Conservation (phyloP, 2,888 invertebrate species). For the Leucophora obtusa region DNA sequence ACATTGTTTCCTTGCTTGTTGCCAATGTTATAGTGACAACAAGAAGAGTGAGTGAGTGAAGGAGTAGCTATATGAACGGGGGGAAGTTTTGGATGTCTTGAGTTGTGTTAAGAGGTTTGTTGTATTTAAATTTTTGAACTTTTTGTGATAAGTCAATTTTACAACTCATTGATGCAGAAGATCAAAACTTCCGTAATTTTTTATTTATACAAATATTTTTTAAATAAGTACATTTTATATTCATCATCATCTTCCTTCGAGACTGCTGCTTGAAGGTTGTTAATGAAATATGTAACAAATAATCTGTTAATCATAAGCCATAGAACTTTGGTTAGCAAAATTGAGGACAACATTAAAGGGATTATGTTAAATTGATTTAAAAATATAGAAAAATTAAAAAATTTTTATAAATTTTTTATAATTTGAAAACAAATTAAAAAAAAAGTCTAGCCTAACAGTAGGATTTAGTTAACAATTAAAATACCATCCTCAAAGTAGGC, state of each 20-base stretch:
- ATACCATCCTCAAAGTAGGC: neutral
- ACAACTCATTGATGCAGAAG: conserved; percentile 78
- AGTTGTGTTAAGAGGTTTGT: conserved; percentile 55
- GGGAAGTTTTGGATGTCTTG: conserved; percentile 11
- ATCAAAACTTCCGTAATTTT: conserved; percentile 73
- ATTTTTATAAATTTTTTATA: neutral
- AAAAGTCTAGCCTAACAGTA: neutral
- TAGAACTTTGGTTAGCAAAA: neutral
- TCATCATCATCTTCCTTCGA: neutral
- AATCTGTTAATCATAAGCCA: conserved; percentile 45
- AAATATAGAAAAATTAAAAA: neutral
- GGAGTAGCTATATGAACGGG: neutral
- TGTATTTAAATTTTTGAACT: conserved; percentile 51
- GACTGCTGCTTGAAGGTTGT: conserved; percentile 7
- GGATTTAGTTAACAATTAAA: neutral
- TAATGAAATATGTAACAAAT: conserved; percentile 53
- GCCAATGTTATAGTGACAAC: conserved; percentile 14
- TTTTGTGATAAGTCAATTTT: conserved; percentile 74
- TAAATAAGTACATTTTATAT: neutral
- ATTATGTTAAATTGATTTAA: neutral
- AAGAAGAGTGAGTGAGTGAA: neutral
- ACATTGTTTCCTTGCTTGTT: conserved; percentile 69
- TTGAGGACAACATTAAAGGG: neutral
- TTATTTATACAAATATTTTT: neutral
- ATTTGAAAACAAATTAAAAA: neutral